Conservation (phyloP, 2,113 vertebrate genomes). For the Glaucomys volans region DNA sequence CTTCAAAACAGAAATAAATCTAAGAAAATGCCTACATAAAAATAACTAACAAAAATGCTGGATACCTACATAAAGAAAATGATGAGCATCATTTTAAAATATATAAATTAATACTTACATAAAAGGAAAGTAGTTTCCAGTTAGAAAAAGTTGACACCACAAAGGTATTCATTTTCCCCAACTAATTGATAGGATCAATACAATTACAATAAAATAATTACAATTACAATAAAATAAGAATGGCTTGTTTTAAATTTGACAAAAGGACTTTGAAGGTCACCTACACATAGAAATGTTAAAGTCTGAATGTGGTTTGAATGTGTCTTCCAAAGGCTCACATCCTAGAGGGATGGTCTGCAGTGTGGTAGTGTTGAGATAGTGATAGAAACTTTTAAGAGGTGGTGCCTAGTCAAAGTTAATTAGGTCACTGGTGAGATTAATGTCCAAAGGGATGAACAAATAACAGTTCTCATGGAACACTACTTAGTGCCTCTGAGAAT, state of each 20-base stretch:
- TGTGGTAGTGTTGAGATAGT: neutral
- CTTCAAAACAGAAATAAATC: neutral
- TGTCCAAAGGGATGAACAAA: neutral
- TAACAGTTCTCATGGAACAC: neutral
- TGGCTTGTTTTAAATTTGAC: neutral
- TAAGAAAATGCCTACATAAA: neutral
- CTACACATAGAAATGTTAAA: neutral
- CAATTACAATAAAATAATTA: neutral
- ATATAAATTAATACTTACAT: neutral
- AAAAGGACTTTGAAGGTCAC: neutral
- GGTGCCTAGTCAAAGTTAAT: neutral
- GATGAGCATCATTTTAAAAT: neutral
- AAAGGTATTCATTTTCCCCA: neutral
- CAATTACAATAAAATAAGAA: neutral
- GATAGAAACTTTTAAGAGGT: neutral
- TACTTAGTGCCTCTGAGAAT: no score
- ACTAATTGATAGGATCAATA: neutral
- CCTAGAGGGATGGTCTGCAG: no score
- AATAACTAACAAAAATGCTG: neutral
- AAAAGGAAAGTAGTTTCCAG: conserved; percentile 1
- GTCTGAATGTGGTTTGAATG: neutral
- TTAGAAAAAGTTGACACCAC: neutral
- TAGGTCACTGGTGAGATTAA: neutral
- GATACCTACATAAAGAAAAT: neutral
- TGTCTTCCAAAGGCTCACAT: neutral